phyloP scores from a whole-genome alignment of 2,113 vertebrate genomes.

The Phaetusa simplex region DNA sequence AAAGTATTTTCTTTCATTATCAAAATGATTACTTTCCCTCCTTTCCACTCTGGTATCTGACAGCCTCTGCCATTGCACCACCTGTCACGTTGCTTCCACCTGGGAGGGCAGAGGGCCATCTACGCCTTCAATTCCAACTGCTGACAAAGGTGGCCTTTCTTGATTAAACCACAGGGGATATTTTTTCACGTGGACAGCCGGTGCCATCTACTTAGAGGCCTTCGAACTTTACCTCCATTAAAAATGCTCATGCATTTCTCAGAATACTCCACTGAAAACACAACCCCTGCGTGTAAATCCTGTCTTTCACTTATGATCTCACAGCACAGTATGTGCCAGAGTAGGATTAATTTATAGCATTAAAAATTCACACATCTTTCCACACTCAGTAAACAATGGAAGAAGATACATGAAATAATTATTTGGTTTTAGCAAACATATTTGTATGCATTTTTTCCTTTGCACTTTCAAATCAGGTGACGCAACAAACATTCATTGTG shows the following conservation, averaged over 20 bases:
- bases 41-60: background rate
- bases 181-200: background rate
- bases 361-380: background rate
- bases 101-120: background rate
- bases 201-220: background rate
- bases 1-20: background rate
- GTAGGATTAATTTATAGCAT: background rate
- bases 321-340: background rate
- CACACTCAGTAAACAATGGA: background rate
- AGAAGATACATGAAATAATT: background rate
- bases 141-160: background rate
- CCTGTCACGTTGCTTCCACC: background rate
- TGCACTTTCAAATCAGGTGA: background rate
- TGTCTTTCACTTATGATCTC: fast-evolving
- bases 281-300: background rate
- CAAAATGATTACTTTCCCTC: background rate
- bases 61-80: background rate
- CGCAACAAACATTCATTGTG: background rate
- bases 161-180: background rate
- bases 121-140: background rate
- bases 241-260: background rate
- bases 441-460: background rate
- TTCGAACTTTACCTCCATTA: background rate
- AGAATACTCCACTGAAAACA: background rate
- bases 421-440: background rate